Percentiles rank a stretch among this genome's conserved stretches.
Conservation (phyloP, 1,140 invertebrate genomes). For the Apolygus lucorum region DNA sequence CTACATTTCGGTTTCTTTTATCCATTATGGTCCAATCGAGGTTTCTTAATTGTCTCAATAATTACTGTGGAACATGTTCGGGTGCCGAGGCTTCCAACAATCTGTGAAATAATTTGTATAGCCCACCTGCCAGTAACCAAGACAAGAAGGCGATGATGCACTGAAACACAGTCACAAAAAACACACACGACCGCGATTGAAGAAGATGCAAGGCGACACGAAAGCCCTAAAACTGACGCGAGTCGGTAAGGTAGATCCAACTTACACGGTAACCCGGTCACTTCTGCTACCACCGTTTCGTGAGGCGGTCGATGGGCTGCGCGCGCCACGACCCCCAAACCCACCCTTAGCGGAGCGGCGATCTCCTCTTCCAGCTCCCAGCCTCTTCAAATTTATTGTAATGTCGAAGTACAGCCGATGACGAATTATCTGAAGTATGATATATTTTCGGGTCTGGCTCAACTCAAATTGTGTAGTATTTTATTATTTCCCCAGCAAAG, state of each 20-base stretch:
- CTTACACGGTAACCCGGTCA: constrained; percentile 7
- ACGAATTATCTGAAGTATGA: too few relatives aligned
- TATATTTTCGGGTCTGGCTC: too few relatives aligned
- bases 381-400: background rate
- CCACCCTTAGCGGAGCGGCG: background rate
- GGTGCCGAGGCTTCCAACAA: too few relatives aligned
- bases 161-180: background rate
- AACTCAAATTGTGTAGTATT: too few relatives aligned
- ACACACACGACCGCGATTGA: background rate
- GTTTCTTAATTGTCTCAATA: too few relatives aligned
- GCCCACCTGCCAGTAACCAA: background rate
- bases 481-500: too few relatives aligned
- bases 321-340: background rate
- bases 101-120: too few relatives aligned
- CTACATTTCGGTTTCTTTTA: too few relatives aligned
- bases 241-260: background rate
- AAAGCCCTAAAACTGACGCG: background rate
- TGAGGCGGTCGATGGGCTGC: constrained; percentile 10
- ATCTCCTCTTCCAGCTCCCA: background rate
- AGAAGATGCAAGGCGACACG: background rate
- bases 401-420: too few relatives aligned
- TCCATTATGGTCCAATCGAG: too few relatives aligned
- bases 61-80: too few relatives aligned
- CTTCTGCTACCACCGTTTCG: constrained; percentile 7
- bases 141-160: background rate